Conservation (phyloP, 2,888 invertebrate genomes). For the Mythimna impura region DNA sequence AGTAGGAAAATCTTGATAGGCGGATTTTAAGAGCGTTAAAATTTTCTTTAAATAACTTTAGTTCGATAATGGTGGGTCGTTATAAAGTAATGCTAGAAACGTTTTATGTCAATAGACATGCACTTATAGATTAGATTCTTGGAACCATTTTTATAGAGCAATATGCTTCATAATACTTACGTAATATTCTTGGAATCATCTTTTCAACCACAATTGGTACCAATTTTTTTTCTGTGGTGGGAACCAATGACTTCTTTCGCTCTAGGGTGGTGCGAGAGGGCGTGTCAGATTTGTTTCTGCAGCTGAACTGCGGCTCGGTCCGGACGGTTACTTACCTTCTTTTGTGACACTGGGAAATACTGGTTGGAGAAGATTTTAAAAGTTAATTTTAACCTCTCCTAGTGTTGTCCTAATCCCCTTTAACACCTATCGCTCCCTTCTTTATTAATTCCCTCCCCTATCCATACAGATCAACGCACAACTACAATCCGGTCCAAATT, state of each 20-base stretch:
- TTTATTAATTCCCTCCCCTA: conserved; percentile 6
- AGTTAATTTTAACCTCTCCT: not conserved
- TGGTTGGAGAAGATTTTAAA: not conserved
- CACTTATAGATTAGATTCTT: not conserved
- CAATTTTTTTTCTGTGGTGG: no score
- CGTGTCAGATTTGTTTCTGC: no score
- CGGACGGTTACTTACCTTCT: no score
- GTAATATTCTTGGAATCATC: no score
- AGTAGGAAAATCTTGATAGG: conserved; percentile 58
- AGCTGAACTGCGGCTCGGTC: no score
- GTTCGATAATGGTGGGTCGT: conserved; percentile 12
- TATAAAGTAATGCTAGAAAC: conserved; percentile 15
- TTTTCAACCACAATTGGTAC: no score
- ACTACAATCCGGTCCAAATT: conserved; percentile 40
- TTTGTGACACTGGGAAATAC: no score
- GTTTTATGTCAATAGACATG: conserved; percentile 17
- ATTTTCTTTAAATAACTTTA: conserved; percentile 21
- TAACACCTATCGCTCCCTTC: not conserved
- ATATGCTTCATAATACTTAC: no score
- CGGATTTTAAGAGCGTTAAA: conserved; percentile 44
- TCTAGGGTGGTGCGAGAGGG: no score
- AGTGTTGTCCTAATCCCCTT: not conserved
- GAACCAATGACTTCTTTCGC: no score
- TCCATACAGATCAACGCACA: conserved; percentile 28
- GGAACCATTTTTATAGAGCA: not conserved